phyloP scores from a whole-genome alignment of 1,140 invertebrate species.

The Batillaria attramentaria region DNA sequence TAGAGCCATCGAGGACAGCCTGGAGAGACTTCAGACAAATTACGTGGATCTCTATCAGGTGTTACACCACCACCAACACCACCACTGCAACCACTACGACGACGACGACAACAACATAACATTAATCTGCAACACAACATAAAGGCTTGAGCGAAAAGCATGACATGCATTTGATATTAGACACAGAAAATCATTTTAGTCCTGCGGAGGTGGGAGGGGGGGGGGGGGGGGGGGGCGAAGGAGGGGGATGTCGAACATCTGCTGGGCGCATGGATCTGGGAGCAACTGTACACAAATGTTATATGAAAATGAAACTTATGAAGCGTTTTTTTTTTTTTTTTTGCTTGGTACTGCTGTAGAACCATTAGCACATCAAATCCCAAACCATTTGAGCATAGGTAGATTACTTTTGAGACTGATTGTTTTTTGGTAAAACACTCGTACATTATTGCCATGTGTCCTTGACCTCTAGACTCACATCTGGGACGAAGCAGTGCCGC shows the following conservation, averaged over 20 bases:
- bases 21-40: constrained; percentile 9
- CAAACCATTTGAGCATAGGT: neutral
- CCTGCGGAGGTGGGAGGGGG: no score
- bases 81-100: no score
- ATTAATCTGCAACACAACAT: neutral
- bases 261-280: no score
- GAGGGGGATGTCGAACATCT: no score
- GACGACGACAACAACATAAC: no score
- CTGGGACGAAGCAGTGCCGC: constrained; percentile 50
- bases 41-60: constrained; percentile 17
- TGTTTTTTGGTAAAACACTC: neutral
- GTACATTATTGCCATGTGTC: neutral
- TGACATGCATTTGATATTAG: neutral
- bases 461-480: constrained; percentile 49
- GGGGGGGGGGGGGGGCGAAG: no score
- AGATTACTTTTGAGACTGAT: neutral
- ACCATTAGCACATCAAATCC: neutral
- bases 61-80: no score
- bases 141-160: no score
- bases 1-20: constrained; percentile 2
- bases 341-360: no score
- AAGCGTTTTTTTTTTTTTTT: no score
- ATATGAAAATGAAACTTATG: neutral
- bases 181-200: no score
- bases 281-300: neutral